Evolutionary conservation across 2,797 vertebrate species (phyloP).

Genomic region (Brachyrhaphis roseni): DNA sequence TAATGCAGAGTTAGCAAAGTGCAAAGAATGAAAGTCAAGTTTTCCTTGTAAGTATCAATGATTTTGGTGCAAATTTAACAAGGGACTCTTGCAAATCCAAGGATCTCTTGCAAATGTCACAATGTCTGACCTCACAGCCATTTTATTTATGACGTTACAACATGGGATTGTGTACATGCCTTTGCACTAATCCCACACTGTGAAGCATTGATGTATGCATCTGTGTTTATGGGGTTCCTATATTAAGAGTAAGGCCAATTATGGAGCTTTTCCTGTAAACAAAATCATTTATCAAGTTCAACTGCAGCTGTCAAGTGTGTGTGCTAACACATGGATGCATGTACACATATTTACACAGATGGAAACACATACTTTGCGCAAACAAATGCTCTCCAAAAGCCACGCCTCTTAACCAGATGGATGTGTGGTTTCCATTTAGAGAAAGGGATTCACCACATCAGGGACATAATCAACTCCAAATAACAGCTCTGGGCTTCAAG

Average conservation of each 20-base stretch:
- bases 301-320: slow-evolving; percentile 52
- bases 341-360: slow-evolving; percentile 25
- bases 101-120: slow-evolving; percentile 32
- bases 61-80: slow-evolving; percentile 54
- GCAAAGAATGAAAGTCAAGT: slow-evolving; percentile 53
- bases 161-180: slow-evolving; percentile 15
- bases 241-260: slow-evolving; percentile 58
- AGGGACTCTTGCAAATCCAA: slow-evolving; percentile 39
- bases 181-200: slow-evolving; percentile 27
- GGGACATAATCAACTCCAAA: slow-evolving; percentile 39
- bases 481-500: slow-evolving; percentile 22
- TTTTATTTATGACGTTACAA: slow-evolving; percentile 27
- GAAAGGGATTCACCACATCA: slow-evolving; percentile 28
- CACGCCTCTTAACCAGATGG: slow-evolving; percentile 14
- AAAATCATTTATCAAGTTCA: slow-evolving; percentile 67
- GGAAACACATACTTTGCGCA: not conserved
- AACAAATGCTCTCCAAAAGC: slow-evolving; percentile 35
- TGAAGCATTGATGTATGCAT: slow-evolving; percentile 46
- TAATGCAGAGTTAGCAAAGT: slow-evolving; percentile 50
- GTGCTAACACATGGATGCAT: slow-evolving; percentile 35
- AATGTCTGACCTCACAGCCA: slow-evolving; percentile 28
- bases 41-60: slow-evolving; percentile 37
- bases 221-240: slow-evolving; percentile 55
- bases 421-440: slow-evolving; percentile 51
- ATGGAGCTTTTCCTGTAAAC: slow-evolving; percentile 63